Base-by-base conservation (phyloP, 2,113 vertebrate genomes). In the Proterorhinus semilunaris region DNA sequence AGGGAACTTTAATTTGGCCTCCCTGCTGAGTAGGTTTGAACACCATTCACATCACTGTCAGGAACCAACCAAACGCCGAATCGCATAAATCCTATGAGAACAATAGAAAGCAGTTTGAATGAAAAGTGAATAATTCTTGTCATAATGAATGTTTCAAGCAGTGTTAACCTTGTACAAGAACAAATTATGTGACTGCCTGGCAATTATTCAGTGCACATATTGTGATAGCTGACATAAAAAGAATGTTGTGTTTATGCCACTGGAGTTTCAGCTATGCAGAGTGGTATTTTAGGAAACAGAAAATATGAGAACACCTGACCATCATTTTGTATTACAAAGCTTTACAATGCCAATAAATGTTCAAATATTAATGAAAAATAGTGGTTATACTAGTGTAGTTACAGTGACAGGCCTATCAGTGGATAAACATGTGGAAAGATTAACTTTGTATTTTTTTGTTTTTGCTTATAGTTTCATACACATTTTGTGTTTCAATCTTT, bases 21-120 rank as follows among this genome's bases (percentile, higher is more conserved):
- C 80, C 81, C 83, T 54, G 76, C 80, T 0, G 84, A 48, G 76
- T 73, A 72, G 58, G 75, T 83, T 84, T 81, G 67, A 89, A 85
- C 63, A 82, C 59, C 47, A 69, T 77, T 86, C 84, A 86, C 45
- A 72, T 74, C 10, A 73, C 69, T 85, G 82, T 87, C 83, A 85
- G 66, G 86, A 85, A 72, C 78, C 49, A 80, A 72, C 68, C 65
- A 68, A 67, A 82, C 64, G 70, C 78, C 68, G 61, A 55, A 67
- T 66, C 68, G 49, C 55, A 68, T 76, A 74, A 87, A 79, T 80
- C 71, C 59, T 57, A 76, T 48, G 48, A 10, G 72, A 83, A 86
- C 79, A 86, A 85, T 81, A 65, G 72, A 15, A 13, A 68, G 45
- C 7, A 1, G 27, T 83, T 83, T 88, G 72, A 84, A 74, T 83